Percentiles rank a stretch among this genome's conserved stretches.
These are phyloP conservation scores for Chrysodeixis includens DNA, from an alignment of 2,888 invertebrate species.

Conservation along the genomic window DNA sequence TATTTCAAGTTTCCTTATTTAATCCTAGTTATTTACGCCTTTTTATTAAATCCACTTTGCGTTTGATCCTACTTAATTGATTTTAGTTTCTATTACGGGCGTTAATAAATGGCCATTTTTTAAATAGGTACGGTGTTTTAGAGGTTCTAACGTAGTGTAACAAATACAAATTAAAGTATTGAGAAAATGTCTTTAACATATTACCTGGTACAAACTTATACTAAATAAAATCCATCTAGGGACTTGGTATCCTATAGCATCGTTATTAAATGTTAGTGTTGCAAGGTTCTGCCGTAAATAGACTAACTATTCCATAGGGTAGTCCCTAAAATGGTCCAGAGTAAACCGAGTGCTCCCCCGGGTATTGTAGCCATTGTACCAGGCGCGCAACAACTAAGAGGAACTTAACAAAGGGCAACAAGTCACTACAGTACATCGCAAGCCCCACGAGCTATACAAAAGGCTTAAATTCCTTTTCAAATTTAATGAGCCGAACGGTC, in stretches of 20 bases:
- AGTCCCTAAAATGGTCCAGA: constrained; percentile 24
- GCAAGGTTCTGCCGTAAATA: constrained; percentile 20
- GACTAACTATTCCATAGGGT: constrained; percentile 27
- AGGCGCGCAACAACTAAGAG: constrained; percentile 60
- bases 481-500: constrained; percentile 66
- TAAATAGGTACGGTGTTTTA: too few relatives aligned
- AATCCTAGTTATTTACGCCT: constrained; percentile 3
- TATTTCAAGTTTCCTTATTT: constrained; percentile 53
- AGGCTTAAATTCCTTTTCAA: constrained; percentile 63
- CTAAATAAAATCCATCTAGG: not conserved
- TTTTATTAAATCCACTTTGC: not conserved
- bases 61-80: constrained; percentile 1
- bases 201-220: not conserved
- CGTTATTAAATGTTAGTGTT: constrained; percentile 19
- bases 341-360: constrained; percentile 37
- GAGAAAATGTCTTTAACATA: not conserved
- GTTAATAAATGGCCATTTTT: not conserved
- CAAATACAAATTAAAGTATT: too few relatives aligned
- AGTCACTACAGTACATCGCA: constrained; percentile 47
- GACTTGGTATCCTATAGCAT: not conserved
- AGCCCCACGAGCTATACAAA: constrained; percentile 54
- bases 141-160: too few relatives aligned
- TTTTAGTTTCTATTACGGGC: not conserved
- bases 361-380: constrained; percentile 56
- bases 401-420: constrained; percentile 66